Percentiles rank a stretch among this genome's conserved stretches.
These are phyloP conservation scores for Halictus quadricinctus DNA, from an alignment of 2,888 invertebrate species.

Conservation along the genomic window DNA sequence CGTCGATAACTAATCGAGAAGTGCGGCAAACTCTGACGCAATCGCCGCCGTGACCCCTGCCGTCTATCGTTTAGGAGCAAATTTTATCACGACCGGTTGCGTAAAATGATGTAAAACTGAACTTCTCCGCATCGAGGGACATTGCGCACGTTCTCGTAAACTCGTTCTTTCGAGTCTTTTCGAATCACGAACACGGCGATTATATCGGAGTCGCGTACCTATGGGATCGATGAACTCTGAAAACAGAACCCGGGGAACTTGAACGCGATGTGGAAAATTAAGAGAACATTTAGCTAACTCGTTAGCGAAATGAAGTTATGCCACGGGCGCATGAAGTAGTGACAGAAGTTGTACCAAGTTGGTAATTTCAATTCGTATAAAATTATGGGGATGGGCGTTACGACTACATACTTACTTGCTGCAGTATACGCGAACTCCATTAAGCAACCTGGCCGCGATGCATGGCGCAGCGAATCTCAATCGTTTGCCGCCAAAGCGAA, in stretches of 20 bases:
- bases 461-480: not conserved
- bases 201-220: not conserved
- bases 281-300: slow-evolving; percentile 27
- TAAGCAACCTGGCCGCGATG: not conserved
- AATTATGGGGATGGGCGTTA: slow-evolving; percentile 28
- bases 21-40: not conserved
- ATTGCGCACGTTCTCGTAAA: not conserved
- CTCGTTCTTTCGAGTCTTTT: not conserved
- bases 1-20: slow-evolving; percentile 1
- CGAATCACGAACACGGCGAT: not conserved
- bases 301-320: slow-evolving; percentile 33
- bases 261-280: not conserved
- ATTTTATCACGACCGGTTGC: not conserved
- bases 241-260: not conserved
- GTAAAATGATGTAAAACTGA: not conserved
- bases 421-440: not conserved
- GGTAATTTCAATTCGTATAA: slow-evolving; percentile 17
- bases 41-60: slow-evolving; percentile 4
- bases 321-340: not conserved
- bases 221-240: not conserved
- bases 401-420: not conserved
- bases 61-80: not conserved
- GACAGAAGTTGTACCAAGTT: slow-evolving; percentile 20
- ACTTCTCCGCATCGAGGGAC: not conserved
- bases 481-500: not conserved